A percentile compares a stretch with the other conserved stretches of the same genome.
These are phyloP conservation scores for Periophthalmodon schlosseri DNA, from an alignment of 2,113 vertebrate species.

Conservation along the genomic window DNA sequence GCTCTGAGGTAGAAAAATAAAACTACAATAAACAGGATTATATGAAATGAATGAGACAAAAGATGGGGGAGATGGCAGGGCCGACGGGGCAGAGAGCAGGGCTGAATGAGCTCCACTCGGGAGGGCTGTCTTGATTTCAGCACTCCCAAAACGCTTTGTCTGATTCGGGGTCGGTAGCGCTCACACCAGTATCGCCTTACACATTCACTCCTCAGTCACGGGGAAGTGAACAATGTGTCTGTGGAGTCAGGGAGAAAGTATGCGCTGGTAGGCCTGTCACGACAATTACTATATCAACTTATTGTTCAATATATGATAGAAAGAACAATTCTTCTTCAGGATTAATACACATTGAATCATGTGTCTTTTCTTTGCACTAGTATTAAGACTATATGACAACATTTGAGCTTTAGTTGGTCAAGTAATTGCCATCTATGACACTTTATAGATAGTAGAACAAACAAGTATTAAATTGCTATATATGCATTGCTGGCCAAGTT, in stretches of 20 bases:
- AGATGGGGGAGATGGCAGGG: slow-evolving; percentile 6
- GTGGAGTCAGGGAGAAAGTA: slow-evolving; percentile 39
- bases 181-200: slow-evolving; percentile 96
- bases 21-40: background rate
- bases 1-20: background rate
- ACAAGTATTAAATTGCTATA: too few species aligned
- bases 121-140: slow-evolving; percentile 85
- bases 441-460: too few species aligned
- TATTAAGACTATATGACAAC: too few species aligned
- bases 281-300: too few species aligned
- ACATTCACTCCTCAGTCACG: slow-evolving; percentile 51
- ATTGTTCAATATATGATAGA: too few species aligned
- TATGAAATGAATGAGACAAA: slow-evolving; percentile 8
- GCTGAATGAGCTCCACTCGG: slow-evolving; percentile 40
- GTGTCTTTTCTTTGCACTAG: too few species aligned
- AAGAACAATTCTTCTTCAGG: too few species aligned
- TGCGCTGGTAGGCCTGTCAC: slow-evolving; percentile 1
- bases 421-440: too few species aligned
- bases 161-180: slow-evolving; percentile 82
- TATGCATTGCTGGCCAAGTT: too few species aligned
- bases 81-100: slow-evolving; percentile 23
- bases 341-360: too few species aligned
- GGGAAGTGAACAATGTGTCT: slow-evolving; percentile 40
- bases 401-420: too few species aligned
- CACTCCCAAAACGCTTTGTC: slow-evolving; percentile 91